Base-by-base conservation (phyloP, 2,888 invertebrate species). In the Eupithecia centaureata region DNA sequence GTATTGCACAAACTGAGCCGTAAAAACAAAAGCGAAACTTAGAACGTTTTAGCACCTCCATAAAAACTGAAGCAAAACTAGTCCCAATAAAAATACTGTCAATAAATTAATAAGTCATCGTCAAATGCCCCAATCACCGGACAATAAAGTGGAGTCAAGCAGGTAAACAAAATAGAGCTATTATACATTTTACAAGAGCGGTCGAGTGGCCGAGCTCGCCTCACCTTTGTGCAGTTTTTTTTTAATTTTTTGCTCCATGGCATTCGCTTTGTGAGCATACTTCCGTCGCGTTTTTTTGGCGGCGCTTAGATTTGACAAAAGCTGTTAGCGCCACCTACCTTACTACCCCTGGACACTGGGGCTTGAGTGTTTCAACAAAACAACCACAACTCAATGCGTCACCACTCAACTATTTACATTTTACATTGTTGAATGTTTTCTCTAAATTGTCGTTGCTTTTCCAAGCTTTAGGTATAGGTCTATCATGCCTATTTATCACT, bases 111-210 rank as follows among this genome's bases (percentile, higher is more conserved):
- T 93, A 92, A 93, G 85, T 91, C 92, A 91, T 89, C 89, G 92
- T 88, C 88, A 89, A 91, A 87, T 90, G 82, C 88, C 88, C 88
- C 92, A 92, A 92, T 92, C 90, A 93, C 87, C 72, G 83, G 77
- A 90, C 88, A 91, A 88, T 90, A 88, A 88, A 86, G 84, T 78
- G 80, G 80, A 90, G 84, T 89, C 84, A 86, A 85, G 90, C 92
- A 93, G 92, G 92, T 92, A 92, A 90, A 91, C 90, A 91, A 88
- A 91, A 92, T 92, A 91, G 91, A 92, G 92, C 87, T 90, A 92
- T 92, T 92, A 85, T 92, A 92, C 92, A 93, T 92, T 92, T 91
- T 87, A 91, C 90, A 89, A 92, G 87, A 90, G 87, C 85, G 84
- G 85, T 83, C 77, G 82, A 82, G 82, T 80, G 86, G 81, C 86